phyloP scores from a whole-genome alignment of 2,113 vertebrate genomes.

The Antechinus flavipes region DNA sequence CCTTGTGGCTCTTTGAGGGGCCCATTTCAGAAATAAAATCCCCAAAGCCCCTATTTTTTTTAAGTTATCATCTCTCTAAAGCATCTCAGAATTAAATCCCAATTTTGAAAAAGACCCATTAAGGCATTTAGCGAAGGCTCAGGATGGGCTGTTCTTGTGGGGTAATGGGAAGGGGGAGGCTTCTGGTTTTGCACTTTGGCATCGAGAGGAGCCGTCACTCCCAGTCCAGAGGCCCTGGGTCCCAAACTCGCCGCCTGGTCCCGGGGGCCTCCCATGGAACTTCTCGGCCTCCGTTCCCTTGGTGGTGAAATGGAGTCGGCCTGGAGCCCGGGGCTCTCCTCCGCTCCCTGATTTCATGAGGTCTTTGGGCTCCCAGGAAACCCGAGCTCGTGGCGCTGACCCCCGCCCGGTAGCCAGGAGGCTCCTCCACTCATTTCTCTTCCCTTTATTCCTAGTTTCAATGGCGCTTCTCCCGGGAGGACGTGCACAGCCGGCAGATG shows the following conservation, averaged over 20 bases:
- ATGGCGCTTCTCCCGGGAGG: conserved; percentile 87
- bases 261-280: background rate
- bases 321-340: background rate
- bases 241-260: background rate
- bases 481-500: conserved; percentile 77
- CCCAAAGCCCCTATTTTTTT: background rate
- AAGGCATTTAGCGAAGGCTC: background rate
- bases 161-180: background rate
- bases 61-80: background rate
- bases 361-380: background rate
- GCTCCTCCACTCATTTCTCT: background rate
- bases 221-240: background rate
- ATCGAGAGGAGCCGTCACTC: background rate
- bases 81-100: background rate
- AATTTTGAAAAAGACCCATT: background rate
- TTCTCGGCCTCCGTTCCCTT: background rate
- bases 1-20: background rate
- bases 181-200: fast-evolving
- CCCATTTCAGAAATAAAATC: background rate
- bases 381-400: background rate
- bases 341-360: background rate
- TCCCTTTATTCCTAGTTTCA: conserved; percentile 82
- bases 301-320: background rate
- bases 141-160: background rate
- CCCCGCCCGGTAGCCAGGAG: no score